Evolutionary conservation across 2,797 vertebrate species (phyloP), one percentile per base, ranked within the genome.

Genomic region (Vipera ursinii): DNA sequence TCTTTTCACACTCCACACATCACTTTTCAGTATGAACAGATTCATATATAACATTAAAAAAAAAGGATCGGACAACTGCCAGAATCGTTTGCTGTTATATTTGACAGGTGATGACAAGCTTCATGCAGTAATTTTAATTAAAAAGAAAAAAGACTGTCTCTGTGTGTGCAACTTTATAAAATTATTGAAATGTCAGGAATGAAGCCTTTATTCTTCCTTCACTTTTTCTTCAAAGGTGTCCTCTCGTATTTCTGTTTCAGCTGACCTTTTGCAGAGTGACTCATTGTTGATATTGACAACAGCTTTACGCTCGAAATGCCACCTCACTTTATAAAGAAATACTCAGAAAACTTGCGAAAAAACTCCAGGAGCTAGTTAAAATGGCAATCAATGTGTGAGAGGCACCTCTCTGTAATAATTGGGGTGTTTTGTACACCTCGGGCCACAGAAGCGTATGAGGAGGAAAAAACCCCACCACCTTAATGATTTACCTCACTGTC

Each of bases 331-430:
- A 14, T n/a, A 92, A 94, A 88, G 69, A 22, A n/a, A 92, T 10
- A 15, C 90, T 24, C 63, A 48, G 89, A 24, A 92, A 92, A 95
- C 92, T 92, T 93, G 93, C 91, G 88, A 89, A 91, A 91, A 53
- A 95, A 94, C 86, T 38, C 56, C 22, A 57, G 32, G 0, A 91
- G 55, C 24, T 48, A 13, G 69, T 89, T 28, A 51, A 17, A 92
- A 78, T 60, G 87, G 85, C n/a, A 91, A 12, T 56, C 10, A 92
- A 2, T 0, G 2, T 5, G 63, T 32, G 89, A 82, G 9, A 82
- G 17, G 20, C 38, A 24, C 12, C 38, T 24, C 20, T 82, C 20
- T 2, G 0, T 4, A 20, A 48, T 22, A 22, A 38, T 78, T 44
- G 20, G 44, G 73, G 8, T 32, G 22, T 87, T 53, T 53, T 38